A percentile compares a stretch with the other conserved stretches of the same genome.
phyloP scores from a whole-genome alignment of 2,797 vertebrate species.

The Hemitrygon akajei region DNA sequence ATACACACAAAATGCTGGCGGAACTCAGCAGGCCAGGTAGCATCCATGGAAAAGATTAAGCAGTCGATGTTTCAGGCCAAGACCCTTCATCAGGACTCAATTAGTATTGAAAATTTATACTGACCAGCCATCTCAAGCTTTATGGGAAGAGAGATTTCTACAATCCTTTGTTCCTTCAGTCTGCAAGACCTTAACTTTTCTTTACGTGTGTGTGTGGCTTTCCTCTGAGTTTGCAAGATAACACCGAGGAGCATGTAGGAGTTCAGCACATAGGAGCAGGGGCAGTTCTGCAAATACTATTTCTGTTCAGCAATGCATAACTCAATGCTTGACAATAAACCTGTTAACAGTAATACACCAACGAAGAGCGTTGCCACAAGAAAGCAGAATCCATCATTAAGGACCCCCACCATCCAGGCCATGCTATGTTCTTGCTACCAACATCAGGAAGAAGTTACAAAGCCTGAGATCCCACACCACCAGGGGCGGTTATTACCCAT shows the following conservation, averaged over 20 bases:
- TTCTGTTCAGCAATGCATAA: neutral
- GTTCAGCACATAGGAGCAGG: neutral
- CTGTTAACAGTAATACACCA: neutral
- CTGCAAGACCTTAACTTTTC: neutral
- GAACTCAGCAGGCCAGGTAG: no score
- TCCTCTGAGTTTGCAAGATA: neutral
- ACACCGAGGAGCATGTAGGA: neutral
- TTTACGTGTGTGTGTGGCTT: neutral
- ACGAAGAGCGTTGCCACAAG: no score
- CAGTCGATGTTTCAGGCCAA: no score
- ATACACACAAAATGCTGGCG: no score
- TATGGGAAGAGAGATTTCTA: neutral
- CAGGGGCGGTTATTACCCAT: no score
- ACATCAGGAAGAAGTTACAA: no score
- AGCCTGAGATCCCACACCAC: no score
- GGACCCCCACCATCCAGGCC: no score
- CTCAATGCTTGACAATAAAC: neutral
- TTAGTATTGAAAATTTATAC: neutral
- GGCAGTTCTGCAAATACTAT: neutral
- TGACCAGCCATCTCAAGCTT: neutral
- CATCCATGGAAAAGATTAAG: no score
- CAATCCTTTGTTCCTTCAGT: neutral
- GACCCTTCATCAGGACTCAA: no score
- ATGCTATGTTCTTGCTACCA: no score
- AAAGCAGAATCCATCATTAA: no score